Percentiles rank a stretch among this genome's conserved stretches.
These are phyloP conservation scores for Ceriagrion tenellum DNA, from an alignment of 2,888 invertebrate species.

Conservation along the genomic window DNA sequence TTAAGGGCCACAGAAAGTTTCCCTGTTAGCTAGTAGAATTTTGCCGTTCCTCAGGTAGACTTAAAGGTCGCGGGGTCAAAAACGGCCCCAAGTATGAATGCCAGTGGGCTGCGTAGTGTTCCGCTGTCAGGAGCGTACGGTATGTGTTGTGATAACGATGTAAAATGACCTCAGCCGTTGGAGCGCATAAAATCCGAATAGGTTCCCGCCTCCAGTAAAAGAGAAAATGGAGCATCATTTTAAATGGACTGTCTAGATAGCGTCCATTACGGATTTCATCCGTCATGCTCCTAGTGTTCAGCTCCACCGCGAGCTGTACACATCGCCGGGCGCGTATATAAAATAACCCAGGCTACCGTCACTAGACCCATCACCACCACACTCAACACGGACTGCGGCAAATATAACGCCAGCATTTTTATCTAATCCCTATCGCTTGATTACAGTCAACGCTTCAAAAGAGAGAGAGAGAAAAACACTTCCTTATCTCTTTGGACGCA, in stretches of 20 bases:
- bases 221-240: slow-evolving; percentile 28
- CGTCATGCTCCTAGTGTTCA: not conserved
- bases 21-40: not conserved
- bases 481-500: not conserved
- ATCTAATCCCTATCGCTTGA: not conserved
- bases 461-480: not conserved
- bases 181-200: slow-evolving; percentile 28
- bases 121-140: not conserved
- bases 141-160: slow-evolving; percentile 2
- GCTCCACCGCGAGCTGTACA: not conserved
- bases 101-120: not conserved
- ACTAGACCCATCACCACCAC: no score
- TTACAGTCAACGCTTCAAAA: not conserved
- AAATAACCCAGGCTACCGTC: not conserved
- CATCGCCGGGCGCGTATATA: not conserved
- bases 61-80: not conserved
- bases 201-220: not conserved
- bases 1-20: not conserved
- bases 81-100: not conserved
- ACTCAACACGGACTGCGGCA: not conserved
- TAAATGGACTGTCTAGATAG: slow-evolving; percentile 16
- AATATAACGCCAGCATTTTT: not conserved
- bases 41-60: not conserved
- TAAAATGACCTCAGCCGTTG: not conserved
- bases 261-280: slow-evolving; percentile 1